phyloP scores from a whole-genome alignment of 2,797 vertebrate genomes.

The Perodicticus potto region DNA sequence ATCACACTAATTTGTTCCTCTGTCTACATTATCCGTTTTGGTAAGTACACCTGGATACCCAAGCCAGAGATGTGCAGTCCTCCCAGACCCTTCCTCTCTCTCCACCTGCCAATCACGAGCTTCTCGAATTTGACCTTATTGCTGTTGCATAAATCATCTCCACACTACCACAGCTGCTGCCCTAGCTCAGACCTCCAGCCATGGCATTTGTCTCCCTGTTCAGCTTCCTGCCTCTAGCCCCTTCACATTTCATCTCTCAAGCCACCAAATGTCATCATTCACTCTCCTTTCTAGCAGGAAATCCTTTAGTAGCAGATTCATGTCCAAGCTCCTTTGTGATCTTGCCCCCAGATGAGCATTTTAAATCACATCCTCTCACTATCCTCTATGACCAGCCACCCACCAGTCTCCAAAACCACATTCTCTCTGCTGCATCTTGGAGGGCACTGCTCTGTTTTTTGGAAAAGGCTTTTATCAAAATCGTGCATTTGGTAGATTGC shows the following conservation, averaged over 20 bases:
- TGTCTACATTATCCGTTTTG: background rate
- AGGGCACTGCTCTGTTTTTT: background rate
- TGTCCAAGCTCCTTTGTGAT: background rate
- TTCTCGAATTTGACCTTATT: background rate
- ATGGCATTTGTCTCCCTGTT: background rate
- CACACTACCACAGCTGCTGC: background rate
- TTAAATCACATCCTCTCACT: background rate
- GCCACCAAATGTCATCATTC: background rate
- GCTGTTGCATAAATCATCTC: background rate
- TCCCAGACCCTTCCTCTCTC: background rate
- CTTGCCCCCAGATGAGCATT: background rate
- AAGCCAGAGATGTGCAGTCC: background rate
- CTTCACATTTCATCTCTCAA: background rate
- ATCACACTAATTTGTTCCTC: background rate
- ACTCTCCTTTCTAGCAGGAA: background rate
- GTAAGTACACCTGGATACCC: background rate
- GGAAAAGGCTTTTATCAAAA: slow-evolving; percentile 47
- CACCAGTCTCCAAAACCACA: background rate
- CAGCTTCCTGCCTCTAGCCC: background rate
- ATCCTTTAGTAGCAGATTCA: background rate
- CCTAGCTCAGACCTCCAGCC: background rate
- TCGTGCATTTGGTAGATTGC: background rate
- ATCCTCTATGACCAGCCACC: background rate
- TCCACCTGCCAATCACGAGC: background rate
- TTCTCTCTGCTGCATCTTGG: background rate